Base-by-base conservation (phyloP, 2,113 vertebrate genomes). In the Lutjanus erythropterus region DNA sequence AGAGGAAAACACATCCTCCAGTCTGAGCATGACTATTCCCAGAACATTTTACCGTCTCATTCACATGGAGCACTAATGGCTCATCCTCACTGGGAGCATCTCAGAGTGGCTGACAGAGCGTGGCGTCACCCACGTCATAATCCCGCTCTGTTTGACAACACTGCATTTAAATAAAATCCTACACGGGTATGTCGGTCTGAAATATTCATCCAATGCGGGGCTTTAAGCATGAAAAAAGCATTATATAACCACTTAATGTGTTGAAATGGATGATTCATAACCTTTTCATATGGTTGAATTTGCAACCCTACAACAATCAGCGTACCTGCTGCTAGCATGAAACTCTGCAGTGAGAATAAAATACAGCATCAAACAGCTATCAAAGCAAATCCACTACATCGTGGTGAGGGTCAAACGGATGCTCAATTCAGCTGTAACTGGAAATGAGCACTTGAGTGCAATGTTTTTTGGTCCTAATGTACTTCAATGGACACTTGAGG, bases 121-220 rank as follows among this genome's bases (percentile, higher is more conserved):
- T 25, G 23, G 8, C 18, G 44, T 84, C 49, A 41, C 49, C 60
- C 37, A 31, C 50, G 1, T 62, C 61, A 46, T 88, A 62, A 77
- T 78, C 81, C 75, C 31, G 41, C 50, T 11, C 66, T 52, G 58
- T 85, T 72, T 78, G 73, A 80, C 81, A 85, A 47, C 72, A 50
- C 39, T 10, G 42, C 65, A 31, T 83, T 85, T 44, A 75, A 64
- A 88, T 46, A 31, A 74, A 87, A 88, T 65, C 75, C 86, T 72
- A 60, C 71, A 75, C 1, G 14, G 29, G 39, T 55, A 44, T 50
- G 46, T 53, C 33, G 50, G 29, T 11, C 16, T 42, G 29, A 27
- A 47, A 77, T 56, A 79, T 2, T 55, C 0, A 42, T 60, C 58
- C 46, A 49, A 42, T 23, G 27, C 4, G 12, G 21, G 18, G 59